phyloP scores from a whole-genome alignment of 2,797 vertebrate genomes.

The Dipus sagitta region DNA sequence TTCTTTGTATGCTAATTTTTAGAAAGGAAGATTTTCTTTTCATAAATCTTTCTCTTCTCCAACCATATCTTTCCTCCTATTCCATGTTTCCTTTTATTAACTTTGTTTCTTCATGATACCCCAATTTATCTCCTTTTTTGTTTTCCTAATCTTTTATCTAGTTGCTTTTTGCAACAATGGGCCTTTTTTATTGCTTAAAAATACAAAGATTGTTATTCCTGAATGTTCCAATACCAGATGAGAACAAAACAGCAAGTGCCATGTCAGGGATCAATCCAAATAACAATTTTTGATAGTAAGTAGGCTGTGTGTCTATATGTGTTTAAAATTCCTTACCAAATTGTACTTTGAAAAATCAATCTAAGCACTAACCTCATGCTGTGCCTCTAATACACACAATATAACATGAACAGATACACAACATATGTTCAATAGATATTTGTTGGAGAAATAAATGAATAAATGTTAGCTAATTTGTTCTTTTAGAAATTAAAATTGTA shows the following conservation, averaged over 20 bases:
- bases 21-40: not conserved
- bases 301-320: too few species aligned
- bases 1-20: too few species aligned
- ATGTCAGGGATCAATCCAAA: not conserved
- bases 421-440: not conserved
- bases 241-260: not conserved
- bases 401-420: not conserved
- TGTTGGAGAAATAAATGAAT: slow-evolving; percentile 29
- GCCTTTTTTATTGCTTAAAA: not conserved
- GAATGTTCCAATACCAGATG: not conserved
- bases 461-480: not conserved
- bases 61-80: not conserved
- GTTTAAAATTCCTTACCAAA: not conserved
- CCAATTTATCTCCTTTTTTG: not conserved
- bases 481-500: slow-evolving; percentile 36
- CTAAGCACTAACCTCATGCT: not conserved
- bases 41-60: not conserved
- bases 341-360: not conserved
- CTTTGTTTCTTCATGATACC: not conserved
- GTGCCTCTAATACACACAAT: not conserved
- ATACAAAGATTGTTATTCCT: not conserved
- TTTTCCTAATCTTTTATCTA: not conserved
- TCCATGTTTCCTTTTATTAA: not conserved
- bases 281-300: not conserved
- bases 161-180: not conserved